Base-by-base conservation (phyloP, 1,140 invertebrate genomes). In the Zophobas morio region DNA sequence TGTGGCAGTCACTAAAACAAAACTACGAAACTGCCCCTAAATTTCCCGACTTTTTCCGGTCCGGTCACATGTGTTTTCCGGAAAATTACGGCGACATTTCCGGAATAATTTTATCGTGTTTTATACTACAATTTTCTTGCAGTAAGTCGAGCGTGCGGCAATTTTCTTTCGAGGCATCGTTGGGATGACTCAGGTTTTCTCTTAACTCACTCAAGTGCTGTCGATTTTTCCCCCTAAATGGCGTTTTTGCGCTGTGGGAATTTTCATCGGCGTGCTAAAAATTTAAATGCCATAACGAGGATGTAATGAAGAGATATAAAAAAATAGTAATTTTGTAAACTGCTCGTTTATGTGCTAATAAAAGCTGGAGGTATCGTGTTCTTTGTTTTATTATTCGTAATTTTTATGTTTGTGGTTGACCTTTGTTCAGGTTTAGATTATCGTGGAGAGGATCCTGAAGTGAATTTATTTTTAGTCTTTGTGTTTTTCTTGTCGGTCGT, bases 61-160 rank as follows among this genome's bases (percentile, higher is more conserved):
- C 34, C n/a, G 35, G 36, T 36, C 56, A 66, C 60, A 42, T 66
- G 60, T 66, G 60, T 66, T 66, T 66, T 66, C 60, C 60, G 60
- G 37, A 33, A 66, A 66, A 66, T 66, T 66, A 66, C 49, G 6
- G 49, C 49, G 49, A 51, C 49, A 20, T 51, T 51, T 20, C 4
- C 4, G 4, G 49, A 20, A 51, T 20, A 51, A 51, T 20, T 20
- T 2, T 51, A 20, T 20, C 6, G 49, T 51, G 49, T 20, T 46
- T 46, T 46, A 46, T 46, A 46, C 42, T 46, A 46, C 42, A 46
- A 51, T 6, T 51, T 51, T 51, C n/a, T 20, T 6, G 49, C n/a
- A 20, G 49, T 4, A 51, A 51, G 4, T 51, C 49, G 49, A 51
- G 49, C 49, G 49, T 51, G 49, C 4, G 2, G 49, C 49, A 51